Base-by-base conservation (phyloP, 2,888 invertebrate species). In the Lycia hirtaria region DNA sequence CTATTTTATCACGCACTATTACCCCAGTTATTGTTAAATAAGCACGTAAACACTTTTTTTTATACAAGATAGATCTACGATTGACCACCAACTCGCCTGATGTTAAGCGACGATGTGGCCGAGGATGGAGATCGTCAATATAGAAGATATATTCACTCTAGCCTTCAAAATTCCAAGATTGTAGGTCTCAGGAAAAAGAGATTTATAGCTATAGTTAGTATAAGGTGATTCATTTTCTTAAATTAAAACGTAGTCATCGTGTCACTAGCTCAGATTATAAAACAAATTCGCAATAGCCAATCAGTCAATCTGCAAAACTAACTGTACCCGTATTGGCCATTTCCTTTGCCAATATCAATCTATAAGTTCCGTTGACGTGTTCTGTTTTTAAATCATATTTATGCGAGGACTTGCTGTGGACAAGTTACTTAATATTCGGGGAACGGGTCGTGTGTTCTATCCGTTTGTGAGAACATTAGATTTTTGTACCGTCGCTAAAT, bases 301-400 rank as follows among this genome's bases (percentile, higher is more conserved):
- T 71, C 66, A 71, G 71, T 72, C 67, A 77, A 76, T 73, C 75
- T 72, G 71, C 73, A 71, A 77, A 72, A 71, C 73, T 84, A 86
- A 86, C 87, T 78, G 87, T 86, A 41, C 41, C 17, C 17, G 41
- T 41, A 80, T 75, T 76, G 68, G 73, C 78, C 82, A 76, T 85
- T 85, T 88, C 87, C 88, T 86, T 72, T 69, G 78, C 81, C 75
- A 81, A 83, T 81, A 77, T 76, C 81, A 71, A 79, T 78, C 79
- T 81, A 80, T 67, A 74, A 86, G 85, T 89, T 85, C 87, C 84
- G 83, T 45, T 74, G 76, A 83, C 85, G 86, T 81, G 88, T 53
- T 48, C 41, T 24, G 87, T 56, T 63, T 82, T 62, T 67, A 58
- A 83, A 84, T 69, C 51, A 56, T 32, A n/a, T 24, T 37, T 33